Evolutionary conservation across 2,797 vertebrate species (phyloP).

Genomic region (Danio aesculapii): DNA sequence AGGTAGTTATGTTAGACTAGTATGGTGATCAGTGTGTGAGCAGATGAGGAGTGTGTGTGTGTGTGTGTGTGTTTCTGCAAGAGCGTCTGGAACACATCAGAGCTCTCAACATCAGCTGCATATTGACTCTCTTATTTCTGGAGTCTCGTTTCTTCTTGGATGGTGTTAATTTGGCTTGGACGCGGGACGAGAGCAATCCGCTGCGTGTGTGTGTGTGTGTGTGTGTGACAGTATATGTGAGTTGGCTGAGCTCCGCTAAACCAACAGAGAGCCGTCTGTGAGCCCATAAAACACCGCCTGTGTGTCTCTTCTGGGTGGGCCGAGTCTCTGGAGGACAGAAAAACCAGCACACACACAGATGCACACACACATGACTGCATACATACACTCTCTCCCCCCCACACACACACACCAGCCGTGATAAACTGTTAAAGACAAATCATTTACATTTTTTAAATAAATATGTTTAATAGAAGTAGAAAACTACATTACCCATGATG

Average conservation of each 20-base stretch:
- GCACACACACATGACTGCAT: neutral
- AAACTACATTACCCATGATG: no score
- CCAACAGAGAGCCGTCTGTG: constrained; percentile 65
- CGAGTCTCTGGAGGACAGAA: constrained; percentile 3
- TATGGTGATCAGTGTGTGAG: constrained; percentile 64
- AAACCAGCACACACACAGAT: neutral
- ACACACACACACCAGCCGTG: neutral
- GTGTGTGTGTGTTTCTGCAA: constrained; percentile 30
- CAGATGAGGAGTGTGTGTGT: no score
- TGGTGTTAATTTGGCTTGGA: constrained; percentile 60
- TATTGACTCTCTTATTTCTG: constrained; percentile 53
- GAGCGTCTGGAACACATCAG: constrained; percentile 71
- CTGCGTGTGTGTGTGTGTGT: no score
- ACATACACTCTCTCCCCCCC: no score
- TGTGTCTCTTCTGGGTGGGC: constrained; percentile 78
- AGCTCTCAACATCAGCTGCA: constrained; percentile 70
- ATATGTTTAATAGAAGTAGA: no score
- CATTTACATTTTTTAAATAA: no score
- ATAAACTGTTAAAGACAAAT: no score
- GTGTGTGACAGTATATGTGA: constrained; percentile 36
- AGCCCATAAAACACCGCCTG: constrained; percentile 66
- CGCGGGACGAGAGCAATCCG: constrained; percentile 47
- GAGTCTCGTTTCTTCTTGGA: constrained; percentile 68
- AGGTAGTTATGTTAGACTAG: neutral
- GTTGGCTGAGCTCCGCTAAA: constrained; percentile 60